These are phyloP conservation scores for Pterobdella sp. DNA, from an alignment of 2,888 invertebrate species.

Conservation along the genomic window DNA sequence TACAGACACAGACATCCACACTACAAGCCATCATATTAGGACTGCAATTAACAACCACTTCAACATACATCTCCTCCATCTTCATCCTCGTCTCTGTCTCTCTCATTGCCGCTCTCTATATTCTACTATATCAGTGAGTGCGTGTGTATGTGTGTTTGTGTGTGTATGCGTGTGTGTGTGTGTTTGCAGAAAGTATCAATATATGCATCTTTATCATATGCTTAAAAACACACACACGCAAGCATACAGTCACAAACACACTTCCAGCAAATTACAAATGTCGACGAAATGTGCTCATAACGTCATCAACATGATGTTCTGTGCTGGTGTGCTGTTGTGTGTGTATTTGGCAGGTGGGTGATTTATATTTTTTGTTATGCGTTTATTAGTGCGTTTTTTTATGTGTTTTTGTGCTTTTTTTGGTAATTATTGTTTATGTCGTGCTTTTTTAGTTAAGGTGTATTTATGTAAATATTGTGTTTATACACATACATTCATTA, in stretches of 20 bases:
- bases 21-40: too few relatives aligned
- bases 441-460: background rate
- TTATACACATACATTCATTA: background rate
- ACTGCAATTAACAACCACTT: too few relatives aligned
- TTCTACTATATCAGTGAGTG: too few relatives aligned
- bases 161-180: too few relatives aligned
- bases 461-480: background rate
- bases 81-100: too few relatives aligned
- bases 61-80: background rate
- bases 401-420: background rate
- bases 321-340: slow-evolving; percentile 4
- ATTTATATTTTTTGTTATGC: background rate
- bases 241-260: background rate
- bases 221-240: too few relatives aligned
- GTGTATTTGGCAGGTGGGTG: background rate
- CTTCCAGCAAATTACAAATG: background rate
- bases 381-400: background rate
- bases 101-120: too few relatives aligned
- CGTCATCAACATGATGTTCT: slow-evolving; percentile 12
- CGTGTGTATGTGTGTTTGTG: too few relatives aligned
- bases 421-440: background rate
- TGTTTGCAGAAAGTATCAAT: too few relatives aligned
- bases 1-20: too few relatives aligned
- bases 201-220: too few relatives aligned
- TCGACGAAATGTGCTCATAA: background rate